Conservation (phyloP, 2,888 invertebrate genomes). For the Muscina levida region DNA sequence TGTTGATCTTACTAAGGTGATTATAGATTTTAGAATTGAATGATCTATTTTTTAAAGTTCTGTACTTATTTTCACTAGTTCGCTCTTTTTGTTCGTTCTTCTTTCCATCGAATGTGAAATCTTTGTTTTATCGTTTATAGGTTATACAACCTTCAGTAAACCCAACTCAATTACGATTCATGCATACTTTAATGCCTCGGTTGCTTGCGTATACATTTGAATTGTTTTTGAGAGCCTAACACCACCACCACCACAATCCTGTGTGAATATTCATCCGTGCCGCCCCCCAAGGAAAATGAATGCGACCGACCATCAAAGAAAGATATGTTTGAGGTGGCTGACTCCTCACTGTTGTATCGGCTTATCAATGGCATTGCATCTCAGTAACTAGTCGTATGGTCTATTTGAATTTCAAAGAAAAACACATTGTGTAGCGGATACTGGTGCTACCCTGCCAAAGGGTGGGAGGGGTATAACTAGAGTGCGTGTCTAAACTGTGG, state of each 20-base stretch:
- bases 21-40: too few relatives aligned
- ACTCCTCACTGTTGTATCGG: constrained; percentile 42
- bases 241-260: not conserved
- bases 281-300: constrained; percentile 34
- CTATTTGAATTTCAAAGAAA: not conserved
- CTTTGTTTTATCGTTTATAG: too few relatives aligned
- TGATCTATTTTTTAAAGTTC: too few relatives aligned
- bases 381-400: constrained; percentile 37
- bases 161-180: constrained; percentile 59
- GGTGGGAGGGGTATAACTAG: constrained; percentile 11
- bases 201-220: constrained; percentile 56
- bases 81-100: not conserved
- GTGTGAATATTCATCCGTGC: not conserved
- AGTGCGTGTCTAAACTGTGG: constrained; percentile 53
- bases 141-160: constrained; percentile 30
- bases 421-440: not conserved
- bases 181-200: constrained; percentile 61
- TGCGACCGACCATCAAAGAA: constrained; percentile 57
- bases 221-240: constrained; percentile 30
- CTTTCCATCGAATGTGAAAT: too few relatives aligned
- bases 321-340: constrained; percentile 41
- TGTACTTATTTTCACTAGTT: too few relatives aligned
- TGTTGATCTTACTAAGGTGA: too few relatives aligned
- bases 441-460: not conserved
- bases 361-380: constrained; percentile 57